Evolutionary conservation across 2,888 invertebrate species (phyloP).

Genomic region (Macroteleia sp.): DNA sequence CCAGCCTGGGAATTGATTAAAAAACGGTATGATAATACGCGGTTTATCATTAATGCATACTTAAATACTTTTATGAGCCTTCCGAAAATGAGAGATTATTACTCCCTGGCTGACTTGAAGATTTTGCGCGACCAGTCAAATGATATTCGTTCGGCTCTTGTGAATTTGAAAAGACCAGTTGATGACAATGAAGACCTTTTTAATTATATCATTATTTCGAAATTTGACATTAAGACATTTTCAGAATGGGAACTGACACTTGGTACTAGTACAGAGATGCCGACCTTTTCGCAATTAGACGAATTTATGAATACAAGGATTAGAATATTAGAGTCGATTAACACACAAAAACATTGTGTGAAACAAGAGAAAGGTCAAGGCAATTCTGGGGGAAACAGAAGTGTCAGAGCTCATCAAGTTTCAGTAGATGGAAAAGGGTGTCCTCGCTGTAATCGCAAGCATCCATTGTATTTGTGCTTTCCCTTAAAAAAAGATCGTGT

Average conservation of each 20-base stretch:
- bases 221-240: background rate
- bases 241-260: background rate
- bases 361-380: too few species aligned
- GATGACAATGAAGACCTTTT: slow-evolving; percentile 4
- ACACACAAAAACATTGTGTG: background rate
- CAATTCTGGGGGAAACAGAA: too few species aligned
- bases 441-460: background rate
- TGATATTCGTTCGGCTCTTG: background rate
- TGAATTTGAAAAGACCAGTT: background rate
- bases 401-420: background rate
- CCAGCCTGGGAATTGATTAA: background rate
- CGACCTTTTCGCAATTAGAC: slow-evolving; percentile 4
- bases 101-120: background rate
- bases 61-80: background rate
- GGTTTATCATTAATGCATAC: background rate
- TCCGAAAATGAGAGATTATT: too few species aligned
- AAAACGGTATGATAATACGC: background rate
- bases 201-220: background rate
- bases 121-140: background rate
- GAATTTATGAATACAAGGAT: slow-evolving; percentile 11
- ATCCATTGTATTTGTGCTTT: background rate
- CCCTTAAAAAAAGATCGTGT: background rate
- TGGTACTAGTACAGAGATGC: background rate
- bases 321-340: background rate
- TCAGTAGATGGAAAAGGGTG: background rate